Base-by-base conservation (phyloP, 1,140 invertebrate genomes). In the Hypsibius dujardini region DNA sequence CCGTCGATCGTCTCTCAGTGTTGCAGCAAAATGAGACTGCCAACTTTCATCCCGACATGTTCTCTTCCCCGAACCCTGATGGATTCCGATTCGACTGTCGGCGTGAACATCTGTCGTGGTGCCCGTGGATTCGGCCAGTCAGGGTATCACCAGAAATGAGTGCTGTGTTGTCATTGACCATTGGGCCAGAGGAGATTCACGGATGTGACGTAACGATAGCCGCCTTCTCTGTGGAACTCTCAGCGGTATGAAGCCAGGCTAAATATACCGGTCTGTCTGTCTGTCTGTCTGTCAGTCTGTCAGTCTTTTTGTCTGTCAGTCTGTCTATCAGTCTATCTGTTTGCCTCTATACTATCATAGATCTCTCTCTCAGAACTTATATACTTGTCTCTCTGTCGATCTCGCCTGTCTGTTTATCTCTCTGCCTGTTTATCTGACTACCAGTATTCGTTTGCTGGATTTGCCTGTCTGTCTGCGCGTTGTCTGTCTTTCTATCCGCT, bases 51-150 rank as follows among this genome's bases (percentile, higher is more conserved):
- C 7, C 62, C 62, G 42, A 42, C 42, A 7, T 67, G 62, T 67
- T 67, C 62, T 67, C 62, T 12, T 12, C 62, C 7, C 3, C 12
- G 7, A 12, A 12, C 7, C 12, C 12, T 14, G 62, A 3, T 3
- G 7, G 45, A 42, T 67, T 14, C 45, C 62, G 62, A 14, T 67
- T 67, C 62, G 62, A 67, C 42, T 67, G 62, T 42, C 62, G 42
- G 62, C 3, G 7, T 14, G 62, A 42, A 3, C 62, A 67, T 67
- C 3, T 42, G 3, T 67, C 62, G 3, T 67, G 62, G 62, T 67
- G 62, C 45, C 62, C 62, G 7, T 67, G 62, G 62, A 3, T 67
- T 7, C 62, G 62, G 7, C 7, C 42, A 14, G 62, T 67, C 45
- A 12, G 12, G 12, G 7, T 67, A 3, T 42, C 62, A 7, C 3